Percentiles rank a stretch among this genome's conserved stretches.
Evolutionary conservation across 2,888 invertebrate species (phyloP).

Genomic region (Plagodis dolabraria): DNA sequence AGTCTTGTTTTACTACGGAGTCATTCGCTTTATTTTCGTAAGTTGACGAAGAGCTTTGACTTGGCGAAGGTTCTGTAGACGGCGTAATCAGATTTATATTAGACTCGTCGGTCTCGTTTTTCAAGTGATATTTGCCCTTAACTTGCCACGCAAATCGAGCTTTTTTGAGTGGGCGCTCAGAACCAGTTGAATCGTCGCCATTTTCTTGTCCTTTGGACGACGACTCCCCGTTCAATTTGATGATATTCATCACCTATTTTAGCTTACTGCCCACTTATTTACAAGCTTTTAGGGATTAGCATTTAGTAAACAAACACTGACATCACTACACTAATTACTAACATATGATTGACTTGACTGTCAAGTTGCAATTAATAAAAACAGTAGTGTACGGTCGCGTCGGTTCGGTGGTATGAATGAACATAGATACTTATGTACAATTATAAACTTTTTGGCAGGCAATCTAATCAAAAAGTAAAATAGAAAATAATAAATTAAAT

Average conservation of each 20-base stretch:
- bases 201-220: conserved; percentile 81
- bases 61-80: conserved; percentile 7
- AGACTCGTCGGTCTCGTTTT: conserved; percentile 62
- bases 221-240: conserved; percentile 70
- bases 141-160: conserved; percentile 88
- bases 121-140: conserved; percentile 87
- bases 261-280: conserved; percentile 31
- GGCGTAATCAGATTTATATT: conserved; percentile 29
- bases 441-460: too few species aligned
- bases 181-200: conserved; percentile 78
- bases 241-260: conserved; percentile 64
- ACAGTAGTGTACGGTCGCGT: conserved; percentile 1
- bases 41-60: conserved; percentile 4
- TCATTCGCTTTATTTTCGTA: conserved; percentile 52
- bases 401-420: too few species aligned
- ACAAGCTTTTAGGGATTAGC: conserved; percentile 46
- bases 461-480: too few species aligned
- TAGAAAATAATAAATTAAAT: too few species aligned
- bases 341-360: conserved; percentile 80
- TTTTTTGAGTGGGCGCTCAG: conserved; percentile 87
- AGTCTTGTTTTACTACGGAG: conserved; percentile 69
- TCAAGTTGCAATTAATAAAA: conserved; percentile 63
- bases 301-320: conserved; percentile 81
- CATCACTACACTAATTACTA: conserved; percentile 79
- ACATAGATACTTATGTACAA: too few species aligned